phyloP scores from a whole-genome alignment of 1,140 invertebrate genomes.

The Aphelinus certus region DNA sequence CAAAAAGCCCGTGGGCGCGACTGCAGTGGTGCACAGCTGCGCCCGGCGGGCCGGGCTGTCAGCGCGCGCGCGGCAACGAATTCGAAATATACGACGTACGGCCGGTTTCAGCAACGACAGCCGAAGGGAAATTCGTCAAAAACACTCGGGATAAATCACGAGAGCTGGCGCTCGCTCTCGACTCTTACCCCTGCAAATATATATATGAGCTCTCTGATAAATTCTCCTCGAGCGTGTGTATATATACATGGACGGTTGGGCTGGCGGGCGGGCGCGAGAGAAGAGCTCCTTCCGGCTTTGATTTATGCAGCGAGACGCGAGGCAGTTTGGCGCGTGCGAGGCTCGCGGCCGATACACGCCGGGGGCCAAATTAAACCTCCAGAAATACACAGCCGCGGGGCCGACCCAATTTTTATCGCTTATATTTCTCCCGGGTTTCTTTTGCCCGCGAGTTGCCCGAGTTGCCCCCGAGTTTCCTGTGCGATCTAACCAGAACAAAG shows the following conservation, averaged over 20 bases:
- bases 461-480: too few species aligned
- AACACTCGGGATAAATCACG: slow-evolving; percentile 16
- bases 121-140: neutral
- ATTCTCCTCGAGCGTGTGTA: neutral
- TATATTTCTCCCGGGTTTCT: neutral
- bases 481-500: neutral
- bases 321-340: too few species aligned
- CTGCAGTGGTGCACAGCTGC: too few species aligned
- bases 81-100: neutral
- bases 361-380: slow-evolving; percentile 21
- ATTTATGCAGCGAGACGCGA: neutral
- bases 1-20: too few species aligned
- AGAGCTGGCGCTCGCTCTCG: neutral
- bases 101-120: neutral
- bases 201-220: slow-evolving; percentile 15
- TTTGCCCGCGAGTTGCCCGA: neutral
- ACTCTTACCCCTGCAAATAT: neutral
- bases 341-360: slow-evolving; percentile 5
- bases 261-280: too few species aligned
- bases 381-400: slow-evolving; percentile 15
- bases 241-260: too few species aligned
- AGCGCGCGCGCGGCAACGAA: too few species aligned
- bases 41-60: too few species aligned
- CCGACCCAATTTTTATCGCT: slow-evolving; percentile 32
- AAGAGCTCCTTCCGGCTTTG: neutral